These are phyloP conservation scores for Rhagoletis pomonella DNA, from an alignment of 1,140 invertebrate genomes.

Conservation along the genomic window DNA sequence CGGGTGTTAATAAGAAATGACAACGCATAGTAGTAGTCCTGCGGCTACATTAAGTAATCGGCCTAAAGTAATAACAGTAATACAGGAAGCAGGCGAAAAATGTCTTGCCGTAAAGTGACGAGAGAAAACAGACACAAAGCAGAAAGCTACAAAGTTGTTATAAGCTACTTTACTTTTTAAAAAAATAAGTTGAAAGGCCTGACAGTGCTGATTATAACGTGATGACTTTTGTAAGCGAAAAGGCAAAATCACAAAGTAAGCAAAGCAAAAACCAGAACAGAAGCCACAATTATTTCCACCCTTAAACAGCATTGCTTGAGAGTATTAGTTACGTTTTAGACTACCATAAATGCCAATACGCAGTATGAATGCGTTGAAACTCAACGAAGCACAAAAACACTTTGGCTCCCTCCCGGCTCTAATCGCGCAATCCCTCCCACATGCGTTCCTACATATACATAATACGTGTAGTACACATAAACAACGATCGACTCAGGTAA, in stretches of 20 bases:
- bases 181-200: neutral
- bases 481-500: neutral
- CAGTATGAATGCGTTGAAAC: neutral
- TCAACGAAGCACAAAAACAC: neutral
- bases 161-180: constrained; percentile 29
- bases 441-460: neutral
- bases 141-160: neutral
- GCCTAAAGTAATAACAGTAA: neutral
- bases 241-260: neutral
- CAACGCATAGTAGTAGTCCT: neutral
- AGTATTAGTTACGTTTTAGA: neutral
- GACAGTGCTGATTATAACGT: neutral
- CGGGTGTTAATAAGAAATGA: neutral
- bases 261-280: neutral
- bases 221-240: neutral
- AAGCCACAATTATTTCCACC: neutral
- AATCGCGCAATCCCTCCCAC: neutral
- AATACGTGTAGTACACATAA: too few relatives aligned
- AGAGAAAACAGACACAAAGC: neutral
- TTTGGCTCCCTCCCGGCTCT: neutral
- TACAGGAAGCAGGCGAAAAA: neutral
- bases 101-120: neutral
- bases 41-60: neutral
- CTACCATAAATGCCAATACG: neutral
- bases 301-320: neutral